Evolutionary conservation across 2,113 vertebrate genomes (phyloP).

Genomic region (Tragulus kanchil): DNA sequence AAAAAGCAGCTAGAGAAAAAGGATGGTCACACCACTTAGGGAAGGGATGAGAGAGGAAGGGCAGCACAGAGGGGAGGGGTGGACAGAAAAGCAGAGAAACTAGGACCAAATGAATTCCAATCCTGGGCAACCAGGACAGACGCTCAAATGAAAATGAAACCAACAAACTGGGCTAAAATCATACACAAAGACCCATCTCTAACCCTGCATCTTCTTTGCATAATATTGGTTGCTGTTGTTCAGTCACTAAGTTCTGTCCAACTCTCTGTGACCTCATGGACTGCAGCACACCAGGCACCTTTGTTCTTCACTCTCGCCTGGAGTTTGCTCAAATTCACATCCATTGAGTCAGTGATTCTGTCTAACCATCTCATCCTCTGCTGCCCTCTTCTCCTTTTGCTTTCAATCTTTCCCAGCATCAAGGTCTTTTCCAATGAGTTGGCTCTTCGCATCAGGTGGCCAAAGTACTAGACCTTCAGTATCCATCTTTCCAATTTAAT

Average conservation of each 20-base stretch:
- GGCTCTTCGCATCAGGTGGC: background rate
- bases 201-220: slow-evolving; percentile 5
- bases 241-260: background rate
- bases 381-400: background rate
- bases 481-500: background rate
- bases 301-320: background rate
- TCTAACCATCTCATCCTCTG: background rate
- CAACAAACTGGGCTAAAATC: slow-evolving; percentile 20
- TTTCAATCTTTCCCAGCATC: background rate
- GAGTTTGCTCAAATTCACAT: background rate
- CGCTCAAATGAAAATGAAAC: slow-evolving; percentile 26
- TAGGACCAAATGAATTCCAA: background rate
- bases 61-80: background rate
- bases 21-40: background rate
- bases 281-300: background rate
- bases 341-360: background rate
- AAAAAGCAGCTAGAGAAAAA: slow-evolving; percentile 46
- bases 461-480: background rate
- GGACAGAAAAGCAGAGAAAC: background rate
- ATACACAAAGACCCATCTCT: background rate
- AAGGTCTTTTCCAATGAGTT: background rate
- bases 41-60: background rate
- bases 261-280: background rate
- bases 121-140: background rate
- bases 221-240: background rate